Evolutionary conservation across 2,888 invertebrate genomes (phyloP).

Genomic region (Pandemis heparana): DNA sequence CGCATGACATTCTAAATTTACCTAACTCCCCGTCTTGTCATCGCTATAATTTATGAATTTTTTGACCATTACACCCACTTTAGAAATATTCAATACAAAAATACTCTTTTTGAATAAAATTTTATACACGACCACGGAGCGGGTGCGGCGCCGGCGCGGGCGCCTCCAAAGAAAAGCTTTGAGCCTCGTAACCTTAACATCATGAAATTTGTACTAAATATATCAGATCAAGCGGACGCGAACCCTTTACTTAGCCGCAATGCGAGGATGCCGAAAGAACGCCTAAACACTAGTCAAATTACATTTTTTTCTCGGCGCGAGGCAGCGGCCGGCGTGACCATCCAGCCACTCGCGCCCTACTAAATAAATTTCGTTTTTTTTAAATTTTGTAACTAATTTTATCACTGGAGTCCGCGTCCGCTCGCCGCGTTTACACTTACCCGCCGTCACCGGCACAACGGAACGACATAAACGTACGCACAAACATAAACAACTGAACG

Average conservation of each 20-base stretch:
- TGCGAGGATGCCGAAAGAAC: slow-evolving; percentile 85
- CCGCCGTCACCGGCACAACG: slow-evolving; percentile 72
- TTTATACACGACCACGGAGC: slow-evolving; percentile 81
- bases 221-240: slow-evolving; percentile 83
- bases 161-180: slow-evolving; percentile 83
- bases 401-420: slow-evolving; percentile 82
- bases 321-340: slow-evolving; percentile 21
- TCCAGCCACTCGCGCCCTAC: slow-evolving; percentile 52
- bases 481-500: slow-evolving; percentile 73
- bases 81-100: slow-evolving; percentile 87
- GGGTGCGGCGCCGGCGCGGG: slow-evolving; percentile 66
- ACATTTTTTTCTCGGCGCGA: slow-evolving; percentile 50
- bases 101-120: slow-evolving; percentile 86
- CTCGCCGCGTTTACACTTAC: slow-evolving; percentile 82
- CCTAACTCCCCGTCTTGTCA: slow-evolving; percentile 82
- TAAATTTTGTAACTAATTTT: slow-evolving; percentile 81
- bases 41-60: slow-evolving; percentile 86
- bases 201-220: slow-evolving; percentile 86
- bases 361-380: slow-evolving; percentile 82
- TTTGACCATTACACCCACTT: slow-evolving; percentile 87
- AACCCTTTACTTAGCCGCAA: slow-evolving; percentile 84
- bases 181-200: slow-evolving; percentile 86
- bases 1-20: slow-evolving; percentile 85
- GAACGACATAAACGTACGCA: slow-evolving; percentile 55
- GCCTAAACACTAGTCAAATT: slow-evolving; percentile 83